A percentile compares a stretch with the other conserved stretches of the same genome.
Evolutionary conservation across 2,113 vertebrate species (phyloP).

Genomic region (Setophaga petechia): DNA sequence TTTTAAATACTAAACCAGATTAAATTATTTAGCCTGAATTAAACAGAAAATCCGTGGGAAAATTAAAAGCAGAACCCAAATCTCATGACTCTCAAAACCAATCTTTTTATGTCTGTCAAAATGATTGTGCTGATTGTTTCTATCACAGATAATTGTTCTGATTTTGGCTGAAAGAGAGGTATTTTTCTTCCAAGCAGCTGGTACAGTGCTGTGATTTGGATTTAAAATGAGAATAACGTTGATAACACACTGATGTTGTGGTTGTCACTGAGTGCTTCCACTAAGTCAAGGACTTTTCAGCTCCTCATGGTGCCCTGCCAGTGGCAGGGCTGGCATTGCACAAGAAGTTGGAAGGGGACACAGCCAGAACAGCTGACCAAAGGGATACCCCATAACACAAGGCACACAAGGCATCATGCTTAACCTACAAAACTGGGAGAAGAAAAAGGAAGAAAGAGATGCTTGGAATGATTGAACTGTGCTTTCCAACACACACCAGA

Average conservation of each 20-base stretch:
- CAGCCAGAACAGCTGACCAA: neutral
- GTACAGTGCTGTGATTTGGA: neutral
- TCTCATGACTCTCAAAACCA: neutral
- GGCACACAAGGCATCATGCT: accelerated
- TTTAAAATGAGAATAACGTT: neutral
- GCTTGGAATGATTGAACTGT: neutral
- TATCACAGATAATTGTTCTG: neutral
- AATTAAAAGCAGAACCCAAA: neutral
- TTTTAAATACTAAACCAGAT: neutral
- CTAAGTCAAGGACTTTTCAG: neutral
- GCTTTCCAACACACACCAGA: neutral
- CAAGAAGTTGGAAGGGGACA: neutral
- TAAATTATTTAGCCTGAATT: neutral
- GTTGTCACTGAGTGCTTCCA: neutral
- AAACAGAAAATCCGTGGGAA: neutral
- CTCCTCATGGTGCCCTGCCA: neutral
- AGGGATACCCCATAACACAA: neutral
- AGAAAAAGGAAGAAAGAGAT: neutral
- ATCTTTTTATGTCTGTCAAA: neutral
- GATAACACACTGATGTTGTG: neutral
- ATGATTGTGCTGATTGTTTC: neutral
- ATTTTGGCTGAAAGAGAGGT: neutral
- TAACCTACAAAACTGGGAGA: neutral
- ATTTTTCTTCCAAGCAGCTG: neutral
- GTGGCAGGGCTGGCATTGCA: neutral